phyloP scores from a whole-genome alignment of 2,113 vertebrate species.

The Campylomormyrus numenius region DNA sequence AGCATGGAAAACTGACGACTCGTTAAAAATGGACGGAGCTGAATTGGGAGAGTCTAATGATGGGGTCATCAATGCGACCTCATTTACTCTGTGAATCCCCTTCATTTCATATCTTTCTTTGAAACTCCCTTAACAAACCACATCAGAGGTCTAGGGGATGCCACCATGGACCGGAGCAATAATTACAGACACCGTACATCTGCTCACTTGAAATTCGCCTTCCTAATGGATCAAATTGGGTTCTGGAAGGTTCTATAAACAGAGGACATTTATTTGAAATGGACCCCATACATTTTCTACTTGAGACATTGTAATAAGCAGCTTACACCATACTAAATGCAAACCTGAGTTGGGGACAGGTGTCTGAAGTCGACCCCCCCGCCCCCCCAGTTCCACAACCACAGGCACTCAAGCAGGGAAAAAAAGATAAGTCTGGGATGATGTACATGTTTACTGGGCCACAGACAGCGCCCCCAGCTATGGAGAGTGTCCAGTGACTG shows the following conservation, averaged over 20 bases:
- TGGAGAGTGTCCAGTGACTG: background rate
- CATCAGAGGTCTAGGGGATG: background rate
- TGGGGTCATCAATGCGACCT: background rate
- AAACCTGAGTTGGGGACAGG: background rate
- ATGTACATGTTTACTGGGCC: conserved; percentile 10
- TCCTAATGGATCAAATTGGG: background rate
- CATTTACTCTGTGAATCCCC: conserved; percentile 23
- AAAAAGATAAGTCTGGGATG: background rate
- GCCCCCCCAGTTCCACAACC: background rate
- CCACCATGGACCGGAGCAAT: background rate
- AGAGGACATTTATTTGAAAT: background rate
- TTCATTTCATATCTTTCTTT: conserved; percentile 31
- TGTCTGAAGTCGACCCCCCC: background rate
- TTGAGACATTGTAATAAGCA: conserved; percentile 13
- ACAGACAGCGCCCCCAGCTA: background rate
- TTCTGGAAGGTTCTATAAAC: background rate
- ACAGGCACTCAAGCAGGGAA: background rate
- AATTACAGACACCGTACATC: background rate
- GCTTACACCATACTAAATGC: conserved; percentile 29
- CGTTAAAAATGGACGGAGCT: conserved; percentile 47
- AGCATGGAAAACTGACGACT: conserved; percentile 16
- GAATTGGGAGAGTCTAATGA: conserved; percentile 28
- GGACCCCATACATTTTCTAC: background rate
- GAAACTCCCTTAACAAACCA: conserved; percentile 13
- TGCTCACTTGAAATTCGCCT: background rate